These are phyloP conservation scores for Chauna torquata DNA, from an alignment of 2,113 vertebrate genomes.

Conservation along the genomic window DNA sequence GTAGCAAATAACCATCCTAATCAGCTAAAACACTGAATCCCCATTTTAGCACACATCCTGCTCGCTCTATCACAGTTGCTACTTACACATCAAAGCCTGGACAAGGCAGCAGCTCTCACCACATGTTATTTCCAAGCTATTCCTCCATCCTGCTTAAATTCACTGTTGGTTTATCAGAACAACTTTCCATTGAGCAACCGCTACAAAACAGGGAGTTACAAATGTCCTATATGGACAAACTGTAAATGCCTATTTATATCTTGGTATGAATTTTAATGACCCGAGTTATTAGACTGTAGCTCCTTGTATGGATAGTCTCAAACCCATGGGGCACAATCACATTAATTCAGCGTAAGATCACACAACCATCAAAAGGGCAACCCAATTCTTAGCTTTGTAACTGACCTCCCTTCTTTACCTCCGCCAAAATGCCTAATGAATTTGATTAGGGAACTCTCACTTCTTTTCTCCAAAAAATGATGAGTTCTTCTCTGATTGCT, in stretches of 20 bases:
- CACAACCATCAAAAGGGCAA: neutral
- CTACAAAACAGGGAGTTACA: neutral
- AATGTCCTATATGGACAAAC: neutral
- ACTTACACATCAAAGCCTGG: neutral
- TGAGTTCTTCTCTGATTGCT: neutral
- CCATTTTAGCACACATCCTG: neutral
- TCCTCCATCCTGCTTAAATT: neutral
- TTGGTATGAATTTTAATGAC: neutral
- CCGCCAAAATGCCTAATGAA: neutral
- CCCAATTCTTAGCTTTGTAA: neutral
- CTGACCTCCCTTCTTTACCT: neutral
- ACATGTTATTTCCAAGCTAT: neutral
- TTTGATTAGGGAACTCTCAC: neutral
- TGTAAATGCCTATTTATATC: neutral
- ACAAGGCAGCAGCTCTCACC: neutral
- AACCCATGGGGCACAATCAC: neutral
- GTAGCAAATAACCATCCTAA: neutral
- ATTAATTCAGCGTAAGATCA: neutral
- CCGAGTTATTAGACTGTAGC: neutral
- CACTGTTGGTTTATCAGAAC: neutral
- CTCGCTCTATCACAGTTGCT: neutral
- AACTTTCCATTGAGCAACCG: neutral
- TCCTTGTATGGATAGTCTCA: neutral
- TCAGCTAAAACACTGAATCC: neutral
- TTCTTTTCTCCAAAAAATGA: neutral